phyloP scores from a whole-genome alignment of 2,888 invertebrate genomes.

The Aspidiotus rigidus region DNA sequence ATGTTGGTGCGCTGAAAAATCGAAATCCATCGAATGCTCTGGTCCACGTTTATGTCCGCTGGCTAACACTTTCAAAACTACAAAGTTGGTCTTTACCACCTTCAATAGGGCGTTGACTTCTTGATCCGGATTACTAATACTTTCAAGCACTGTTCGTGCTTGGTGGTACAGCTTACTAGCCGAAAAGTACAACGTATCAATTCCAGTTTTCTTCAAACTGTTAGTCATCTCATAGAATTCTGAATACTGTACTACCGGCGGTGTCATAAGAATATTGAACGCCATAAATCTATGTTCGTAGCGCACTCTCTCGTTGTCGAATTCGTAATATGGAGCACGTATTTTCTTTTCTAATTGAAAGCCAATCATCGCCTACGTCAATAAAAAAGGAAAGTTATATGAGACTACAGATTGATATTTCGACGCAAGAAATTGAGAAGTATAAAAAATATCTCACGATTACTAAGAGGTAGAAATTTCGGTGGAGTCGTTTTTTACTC shows the following conservation, averaged over 20 bases:
- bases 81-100: conserved; percentile 90
- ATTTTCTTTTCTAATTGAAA: conserved; percentile 81
- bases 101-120: conserved; percentile 73
- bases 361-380: conserved; percentile 69
- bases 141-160: conserved; percentile 75
- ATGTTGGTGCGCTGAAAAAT: conserved; percentile 78
- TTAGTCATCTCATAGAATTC: conserved; percentile 70
- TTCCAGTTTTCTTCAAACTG: conserved; percentile 45
- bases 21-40: conserved; percentile 68
- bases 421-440: not conserved
- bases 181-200: conserved; percentile 62
- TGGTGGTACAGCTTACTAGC: conserved; percentile 89
- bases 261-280: conserved; percentile 73
- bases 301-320: conserved; percentile 86
- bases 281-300: conserved; percentile 91
- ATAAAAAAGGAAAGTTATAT: not conserved
- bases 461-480: not conserved
- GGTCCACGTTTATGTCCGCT: conserved; percentile 81
- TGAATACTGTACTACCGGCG: conserved; percentile 82
- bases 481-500: conserved; percentile 31
- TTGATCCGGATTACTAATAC: conserved; percentile 67
- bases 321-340: conserved; percentile 63
- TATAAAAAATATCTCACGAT: not conserved
- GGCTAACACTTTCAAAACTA: conserved; percentile 83
- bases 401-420: not conserved